Evolutionary conservation across 2,888 invertebrate species (phyloP), one percentile per base, ranked within the genome.

Genomic region (Trissolcus japonicus): DNA sequence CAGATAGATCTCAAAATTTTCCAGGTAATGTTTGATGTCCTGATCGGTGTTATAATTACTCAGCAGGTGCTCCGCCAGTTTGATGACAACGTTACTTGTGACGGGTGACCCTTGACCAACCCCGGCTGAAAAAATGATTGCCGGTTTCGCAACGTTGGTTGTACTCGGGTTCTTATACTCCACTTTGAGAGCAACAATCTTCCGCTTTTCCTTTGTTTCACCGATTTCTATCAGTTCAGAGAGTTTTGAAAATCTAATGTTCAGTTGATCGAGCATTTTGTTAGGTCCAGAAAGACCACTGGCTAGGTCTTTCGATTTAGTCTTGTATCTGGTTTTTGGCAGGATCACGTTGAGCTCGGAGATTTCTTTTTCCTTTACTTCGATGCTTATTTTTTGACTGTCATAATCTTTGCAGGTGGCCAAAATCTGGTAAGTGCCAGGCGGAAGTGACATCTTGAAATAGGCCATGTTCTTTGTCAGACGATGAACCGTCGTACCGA

Each of bases 381-480:
- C 81, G 7, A 93, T 86, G 21, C 86, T 87, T 2, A 91, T 80
- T 0, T 89, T 85, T 79, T 91, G 90, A 0, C 90, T 88, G 76
- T 91, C 89, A 84, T 94, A 94, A 50, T 92, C 92, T 68, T 92
- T 91, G 72, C 93, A 93, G 16, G 91, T 90, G 25, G 94, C 90
- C 55, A 92, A 90, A 11, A 95, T 86, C 6, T 89, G 90, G 86
- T 95, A 94, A 25, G 90, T 88, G 0, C 94, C 96, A 1, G 92
- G 91, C 9, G 94, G 93, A 59, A 96, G 89, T 84, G 94, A 91
- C 56, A 94, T 90, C 85, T 93, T 93, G 88, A 94, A 96, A 82
- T 92, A 91, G 0, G 94, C 96, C 82, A 91, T 91, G 86, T 94
- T 95, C 82, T 90, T 90, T 0, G 94, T 91, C 0, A 95, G 93